These are phyloP conservation scores for Apotomis betuletana DNA, from an alignment of 2,888 invertebrate species.

Conservation along the genomic window DNA sequence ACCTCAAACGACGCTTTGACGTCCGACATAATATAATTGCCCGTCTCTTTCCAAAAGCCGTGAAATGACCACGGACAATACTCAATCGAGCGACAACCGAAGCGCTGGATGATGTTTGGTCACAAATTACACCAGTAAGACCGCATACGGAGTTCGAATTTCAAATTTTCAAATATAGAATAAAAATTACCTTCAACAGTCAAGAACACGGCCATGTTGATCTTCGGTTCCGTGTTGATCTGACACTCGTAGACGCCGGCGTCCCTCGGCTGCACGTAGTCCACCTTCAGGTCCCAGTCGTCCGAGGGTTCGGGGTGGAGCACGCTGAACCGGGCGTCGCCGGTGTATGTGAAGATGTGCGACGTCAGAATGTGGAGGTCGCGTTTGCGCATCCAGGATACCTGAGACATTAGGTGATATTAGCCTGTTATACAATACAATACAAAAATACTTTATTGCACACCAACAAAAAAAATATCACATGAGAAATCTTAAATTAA, in stretches of 20 bases:
- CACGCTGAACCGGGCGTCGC: slow-evolving; percentile 93
- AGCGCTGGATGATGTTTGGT: too few species aligned
- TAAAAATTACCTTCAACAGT: slow-evolving; percentile 88
- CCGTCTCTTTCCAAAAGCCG: too few species aligned
- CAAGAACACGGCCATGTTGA: slow-evolving; percentile 91
- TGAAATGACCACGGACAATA: too few species aligned
- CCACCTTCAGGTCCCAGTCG: slow-evolving; percentile 93
- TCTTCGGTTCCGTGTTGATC: slow-evolving; percentile 95
- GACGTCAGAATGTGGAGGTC: slow-evolving; percentile 93
- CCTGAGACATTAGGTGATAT: slow-evolving; percentile 73
- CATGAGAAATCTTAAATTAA: too few species aligned
- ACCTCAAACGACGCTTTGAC: too few species aligned
- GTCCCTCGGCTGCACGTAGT: slow-evolving; percentile 92
- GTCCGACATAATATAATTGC: too few species aligned
- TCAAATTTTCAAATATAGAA: too few species aligned
- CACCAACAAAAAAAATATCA: too few species aligned
- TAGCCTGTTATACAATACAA: background rate
- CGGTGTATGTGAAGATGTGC: slow-evolving; percentile 93
- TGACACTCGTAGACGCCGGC: slow-evolving; percentile 95
- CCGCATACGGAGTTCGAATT: too few species aligned
- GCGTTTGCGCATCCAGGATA: slow-evolving; percentile 92
- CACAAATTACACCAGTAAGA: too few species aligned
- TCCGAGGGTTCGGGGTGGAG: slow-evolving; percentile 92
- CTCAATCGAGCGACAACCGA: too few species aligned
- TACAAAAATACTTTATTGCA: too few species aligned